Conservation (phyloP, 1,140 invertebrate genomes). For the Musca vetustissima region DNA sequence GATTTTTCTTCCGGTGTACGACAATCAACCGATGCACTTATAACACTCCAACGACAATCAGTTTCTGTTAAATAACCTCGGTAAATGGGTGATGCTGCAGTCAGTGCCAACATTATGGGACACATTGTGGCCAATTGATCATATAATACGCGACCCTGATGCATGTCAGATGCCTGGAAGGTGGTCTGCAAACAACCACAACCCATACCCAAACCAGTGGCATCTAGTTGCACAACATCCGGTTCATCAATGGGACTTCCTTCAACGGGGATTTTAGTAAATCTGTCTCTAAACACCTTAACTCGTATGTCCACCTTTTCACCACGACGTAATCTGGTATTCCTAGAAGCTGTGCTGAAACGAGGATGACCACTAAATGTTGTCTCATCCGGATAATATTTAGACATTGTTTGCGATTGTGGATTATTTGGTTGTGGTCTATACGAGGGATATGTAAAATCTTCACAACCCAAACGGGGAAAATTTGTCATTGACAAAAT, state of each 20-base stretch:
- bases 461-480: constrained; percentile 84
- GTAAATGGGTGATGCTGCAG: constrained; percentile 93
- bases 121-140: constrained; percentile 97
- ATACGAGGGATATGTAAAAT: constrained; percentile 84
- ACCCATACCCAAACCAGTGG: constrained; percentile 99
- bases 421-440: constrained; percentile 68
- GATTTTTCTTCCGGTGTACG: constrained; percentile 92
- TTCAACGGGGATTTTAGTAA: constrained; percentile 82
- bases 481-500: constrained; percentile 90
- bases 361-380: constrained; percentile 93
- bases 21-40: constrained; percentile 93
- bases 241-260: constrained; percentile 65
- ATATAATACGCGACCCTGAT: constrained; percentile 92
- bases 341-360: constrained; percentile 91
- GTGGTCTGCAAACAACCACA: constrained; percentile 96
- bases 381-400: constrained; percentile 95
- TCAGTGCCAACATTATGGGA: constrained; percentile 95
- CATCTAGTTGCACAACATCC: constrained; percentile 94
- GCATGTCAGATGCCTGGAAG: constrained; percentile 91
- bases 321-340: constrained; percentile 87
- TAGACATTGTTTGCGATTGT: constrained; percentile 75
- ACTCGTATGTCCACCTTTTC: constrained; percentile 96
- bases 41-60: constrained; percentile 96
- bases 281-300: constrained; percentile 89
- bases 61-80: constrained; percentile 91